Evolutionary conservation across 2,888 invertebrate genomes (phyloP), one percentile per base, ranked within the genome.

Genomic region (Apomyelois bistriatella): DNA sequence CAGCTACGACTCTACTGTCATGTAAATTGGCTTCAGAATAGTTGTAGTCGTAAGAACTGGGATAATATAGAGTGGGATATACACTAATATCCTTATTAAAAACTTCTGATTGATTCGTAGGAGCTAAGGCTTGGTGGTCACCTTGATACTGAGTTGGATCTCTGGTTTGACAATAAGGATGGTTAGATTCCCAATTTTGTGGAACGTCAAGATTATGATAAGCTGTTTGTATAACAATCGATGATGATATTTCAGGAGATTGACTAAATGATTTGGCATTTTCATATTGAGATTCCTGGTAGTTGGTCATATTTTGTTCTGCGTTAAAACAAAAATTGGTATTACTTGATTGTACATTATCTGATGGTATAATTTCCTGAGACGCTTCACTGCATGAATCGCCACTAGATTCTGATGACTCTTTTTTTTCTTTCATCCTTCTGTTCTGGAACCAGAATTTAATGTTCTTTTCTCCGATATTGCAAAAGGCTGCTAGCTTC

Each of bases 391-490:
- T 67, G 0, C 77, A 76, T 1, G 74, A 67, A 51, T 82, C 79
- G 22, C 58, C 55, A 53, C 74, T 74, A 1, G 76, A 77, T 54
- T 81, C 83, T 0, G 74, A 76, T 0, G 66, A 78, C 59, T 92
- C 92, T 64, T 91, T 93, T 68, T 94, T 94, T 61, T 87, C 88
- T 58, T 94, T 94, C 95, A 96, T 96, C 17, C 96, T 86, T 17
- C 95, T 88, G 70, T 96, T 96, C 71, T 96, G 96, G 73, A 96
- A 96, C 96, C 96, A 96, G 36, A 96, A 93, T 76, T 96, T 96
- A 53, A 96, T 93, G 71, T 94, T 94, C 52, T 94, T 90, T 63
- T 96, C 95, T 0, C 92, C 91, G 1, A 96, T 86, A 43, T 89
- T 90, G 0, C 96, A 80, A 0, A 77, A 62, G 0, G 91, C 76